phyloP scores from a whole-genome alignment of 2,113 vertebrate species.

The Eublepharis macularius region DNA sequence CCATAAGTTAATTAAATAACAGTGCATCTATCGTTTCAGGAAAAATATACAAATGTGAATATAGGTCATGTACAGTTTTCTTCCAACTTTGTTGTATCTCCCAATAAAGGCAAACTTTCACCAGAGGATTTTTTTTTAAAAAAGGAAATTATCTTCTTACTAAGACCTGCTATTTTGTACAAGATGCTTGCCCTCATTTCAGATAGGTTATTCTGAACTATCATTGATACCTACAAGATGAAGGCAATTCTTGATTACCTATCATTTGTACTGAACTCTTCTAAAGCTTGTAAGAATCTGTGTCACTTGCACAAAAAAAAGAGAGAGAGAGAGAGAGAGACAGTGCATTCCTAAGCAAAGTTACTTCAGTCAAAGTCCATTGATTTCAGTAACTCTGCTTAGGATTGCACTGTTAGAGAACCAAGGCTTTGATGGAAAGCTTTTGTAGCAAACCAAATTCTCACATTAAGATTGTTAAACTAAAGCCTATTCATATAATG shows the following conservation, averaged over 20 bases:
- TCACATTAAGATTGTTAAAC: conserved; percentile 26
- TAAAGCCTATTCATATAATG: conserved; percentile 27
- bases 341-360: too few relatives aligned
- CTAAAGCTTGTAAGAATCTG: conserved; percentile 6
- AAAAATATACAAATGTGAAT: background rate
- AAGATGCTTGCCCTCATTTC: background rate
- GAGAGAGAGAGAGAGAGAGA: too few relatives aligned
- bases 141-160: background rate
- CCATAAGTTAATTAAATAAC: too few relatives aligned
- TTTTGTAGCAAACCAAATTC: conserved; percentile 11
- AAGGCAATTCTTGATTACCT: conserved; percentile 10
- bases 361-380: too few relatives aligned
- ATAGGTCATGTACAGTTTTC: background rate
- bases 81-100: background rate
- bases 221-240: background rate
- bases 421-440: conserved; percentile 8
- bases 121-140: background rate
- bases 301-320: conserved; percentile 29
- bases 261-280: background rate
- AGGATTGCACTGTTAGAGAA: too few relatives aligned
- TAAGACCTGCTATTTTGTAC: background rate
- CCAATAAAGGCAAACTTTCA: background rate
- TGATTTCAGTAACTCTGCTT: too few relatives aligned
- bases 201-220: conserved; percentile 4
- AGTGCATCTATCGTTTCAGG: too few relatives aligned